A percentile compares a stretch with the other conserved stretches of the same genome.
These are phyloP conservation scores for Karalla daura DNA, from an alignment of 2,797 vertebrate genomes.

Conservation along the genomic window DNA sequence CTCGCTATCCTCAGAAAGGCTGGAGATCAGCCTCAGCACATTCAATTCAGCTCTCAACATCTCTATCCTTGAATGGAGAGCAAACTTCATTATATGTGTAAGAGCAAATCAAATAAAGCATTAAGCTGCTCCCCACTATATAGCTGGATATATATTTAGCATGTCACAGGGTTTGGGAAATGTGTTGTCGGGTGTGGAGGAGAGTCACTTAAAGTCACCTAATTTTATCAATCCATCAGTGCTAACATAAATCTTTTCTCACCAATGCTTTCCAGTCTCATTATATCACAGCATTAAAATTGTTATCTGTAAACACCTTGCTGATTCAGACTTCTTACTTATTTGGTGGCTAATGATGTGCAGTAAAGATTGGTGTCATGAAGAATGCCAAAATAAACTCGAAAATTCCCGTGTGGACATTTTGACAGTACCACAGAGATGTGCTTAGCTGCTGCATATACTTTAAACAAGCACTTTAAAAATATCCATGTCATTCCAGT, in stretches of 20 bases:
- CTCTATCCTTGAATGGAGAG: conserved; percentile 13
- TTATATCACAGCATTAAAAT: too few species aligned
- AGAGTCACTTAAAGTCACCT: background rate
- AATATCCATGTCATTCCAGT: too few species aligned
- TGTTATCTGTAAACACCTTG: background rate
- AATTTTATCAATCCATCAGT: background rate
- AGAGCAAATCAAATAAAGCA: conserved; percentile 48
- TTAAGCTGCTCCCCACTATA: background rate
- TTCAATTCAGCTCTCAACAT: conserved; percentile 13
- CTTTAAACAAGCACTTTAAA: too few species aligned
- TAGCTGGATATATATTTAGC: conserved; percentile 29
- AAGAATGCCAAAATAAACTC: too few species aligned
- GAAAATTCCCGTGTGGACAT: too few species aligned
- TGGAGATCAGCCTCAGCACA: conserved; percentile 13
- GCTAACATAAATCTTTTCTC: background rate
- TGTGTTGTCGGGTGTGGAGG: background rate
- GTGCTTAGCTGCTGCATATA: too few species aligned
- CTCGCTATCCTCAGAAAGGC: background rate
- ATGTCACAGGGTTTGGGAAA: background rate
- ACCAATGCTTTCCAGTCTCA: too few species aligned
- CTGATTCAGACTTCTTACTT: too few species aligned
- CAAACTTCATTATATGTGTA: conserved; percentile 33
- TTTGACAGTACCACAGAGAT: too few species aligned
- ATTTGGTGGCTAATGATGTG: background rate
- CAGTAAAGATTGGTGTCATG: too few species aligned